Base-by-base conservation (phyloP, 2,113 vertebrate species). In the Nyctibius bracteatus region DNA sequence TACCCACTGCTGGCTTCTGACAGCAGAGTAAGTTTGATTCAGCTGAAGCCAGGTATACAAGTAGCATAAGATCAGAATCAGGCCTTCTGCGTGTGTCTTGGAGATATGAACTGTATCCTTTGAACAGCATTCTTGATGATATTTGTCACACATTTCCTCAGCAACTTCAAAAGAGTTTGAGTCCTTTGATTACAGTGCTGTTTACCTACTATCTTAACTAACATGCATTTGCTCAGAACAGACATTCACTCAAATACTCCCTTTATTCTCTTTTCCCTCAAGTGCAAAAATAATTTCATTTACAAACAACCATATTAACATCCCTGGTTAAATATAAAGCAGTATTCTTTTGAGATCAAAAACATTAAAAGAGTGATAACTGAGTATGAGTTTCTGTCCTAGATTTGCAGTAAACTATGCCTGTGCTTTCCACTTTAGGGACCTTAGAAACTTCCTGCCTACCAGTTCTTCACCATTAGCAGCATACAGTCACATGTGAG, bases 111-210 rank as follows among this genome's bases (percentile, higher is more conserved):
- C 68, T 51, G 23, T 59, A 33, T 52, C 70, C 87, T 97, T 95
- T 95, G 94, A 96, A 94, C 82, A 30, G 74, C 93, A 81, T 95
- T 96, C 96, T 92, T 96, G 43, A 83, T 80, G 30, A 54, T 80
- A 93, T 71, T 96, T 94, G 92, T 96, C 93, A 96, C 79, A 51
- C 17, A 93, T 43, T 95, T 96, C 92, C 88, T 96, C 75, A 88
- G 55, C 62, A 88, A 95, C 93, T 95, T 97, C 94, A 95, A 92
- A 97, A 94, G 96, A 31, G 18, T 87, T 61, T 33, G n/a, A 90
- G 51, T 81, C 75, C 92, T 96, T 94, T 97, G 94, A 96, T 95
- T 95, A 92, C 54, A 62, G 43, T 51, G 31, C 44, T 94, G 58
- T 71, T 90, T 93, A 88, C 92, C 67, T 92, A 49, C 74, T 87